Base-by-base conservation (phyloP, 2,113 vertebrate species). In the Grantiella picta region DNA sequence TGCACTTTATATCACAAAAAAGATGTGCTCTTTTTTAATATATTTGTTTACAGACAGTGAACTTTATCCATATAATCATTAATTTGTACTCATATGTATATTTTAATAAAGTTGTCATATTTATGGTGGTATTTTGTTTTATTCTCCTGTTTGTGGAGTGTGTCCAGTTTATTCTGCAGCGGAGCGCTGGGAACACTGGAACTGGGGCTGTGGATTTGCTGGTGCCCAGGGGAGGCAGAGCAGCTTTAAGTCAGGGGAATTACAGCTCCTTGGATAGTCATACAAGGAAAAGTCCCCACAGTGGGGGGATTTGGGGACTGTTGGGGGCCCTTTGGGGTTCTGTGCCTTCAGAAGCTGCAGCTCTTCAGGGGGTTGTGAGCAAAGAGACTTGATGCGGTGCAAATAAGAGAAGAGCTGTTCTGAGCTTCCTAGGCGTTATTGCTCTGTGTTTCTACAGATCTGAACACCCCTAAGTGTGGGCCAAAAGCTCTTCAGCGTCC, bases 41-140 rank as follows among this genome's bases (percentile, higher is more conserved):
- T 95, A 96, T 96, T 95, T 97, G 98, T 97, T 95, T 95, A 96
- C 89, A 97, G 93, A 94, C 95, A 94, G 95, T 92, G 91, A 97
- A 95, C 83, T 96, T 96, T 95, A 96, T 94, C 95, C 95, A 75
- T 25, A 76, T 96, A 96, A 95, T 82, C 80, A 56, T 92, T 96
- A 70, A 92, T 86, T 94, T 88, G 96, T 87, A 86, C 93, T 90
- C 95, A 77, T 96, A 92, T 94, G 97, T 97, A 96, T 96, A 96
- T 92, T 97, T 97, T 96, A 98, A 98, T 98, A 98, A 98, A 98
- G 86, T 96, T 96, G 95, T 95, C 89, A 77, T 98, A 97, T 98
- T 98, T 98, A 98, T 98, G 97, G 90, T 61, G 92, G 92, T 90
- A 71, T 72, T 17, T 87, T 42, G 60, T 76, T 83, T 75, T 87